Percentiles rank a stretch among this genome's conserved stretches.
Evolutionary conservation across 1,140 invertebrate genomes (phyloP).

Genomic region (Orussus abietinus): DNA sequence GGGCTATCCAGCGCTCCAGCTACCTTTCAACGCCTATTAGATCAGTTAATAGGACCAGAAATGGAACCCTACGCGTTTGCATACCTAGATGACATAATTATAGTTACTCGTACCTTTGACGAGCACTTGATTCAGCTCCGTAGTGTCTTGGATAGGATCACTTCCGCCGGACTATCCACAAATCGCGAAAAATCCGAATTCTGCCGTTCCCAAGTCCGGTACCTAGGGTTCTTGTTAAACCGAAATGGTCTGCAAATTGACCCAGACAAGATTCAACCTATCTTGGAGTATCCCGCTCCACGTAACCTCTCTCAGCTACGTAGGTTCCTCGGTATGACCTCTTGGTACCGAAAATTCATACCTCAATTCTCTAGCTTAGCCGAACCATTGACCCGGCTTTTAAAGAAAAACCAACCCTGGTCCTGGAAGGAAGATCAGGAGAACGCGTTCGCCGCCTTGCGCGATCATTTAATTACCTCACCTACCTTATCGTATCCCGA

Average conservation of each 20-base stretch:
- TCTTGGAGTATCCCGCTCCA: slow-evolving; percentile 9
- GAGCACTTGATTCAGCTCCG: slow-evolving; percentile 11
- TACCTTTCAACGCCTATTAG: slow-evolving; percentile 29
- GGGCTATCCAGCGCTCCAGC: slow-evolving; percentile 31
- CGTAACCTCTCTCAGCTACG: neutral
- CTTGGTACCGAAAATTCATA: slow-evolving; percentile 19
- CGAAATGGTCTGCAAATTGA: slow-evolving; percentile 12
- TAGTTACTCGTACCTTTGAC: slow-evolving; percentile 17
- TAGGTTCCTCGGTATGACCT: slow-evolving; percentile 21
- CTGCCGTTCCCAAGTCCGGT: slow-evolving; percentile 3
- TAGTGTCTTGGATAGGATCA: slow-evolving; percentile 4
- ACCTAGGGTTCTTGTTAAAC: slow-evolving; percentile 16
- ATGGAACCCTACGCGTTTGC: slow-evolving; percentile 13
- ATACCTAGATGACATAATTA: slow-evolving; percentile 24
- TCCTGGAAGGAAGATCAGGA: too few species aligned
- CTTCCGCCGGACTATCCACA: neutral
- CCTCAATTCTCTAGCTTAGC: slow-evolving; percentile 2
- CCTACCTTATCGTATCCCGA: too few species aligned
- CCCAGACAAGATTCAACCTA: slow-evolving; percentile 14
- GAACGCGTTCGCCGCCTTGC: too few species aligned
- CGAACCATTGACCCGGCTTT: slow-evolving; percentile 4
- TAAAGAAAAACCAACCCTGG: slow-evolving; percentile 10
- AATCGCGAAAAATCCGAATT: slow-evolving; percentile 14
- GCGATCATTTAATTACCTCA: too few species aligned
- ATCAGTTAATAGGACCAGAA: slow-evolving; percentile 15